Evolutionary conservation across 2,888 invertebrate species (phyloP).

Genomic region (Harmothoe impar): DNA sequence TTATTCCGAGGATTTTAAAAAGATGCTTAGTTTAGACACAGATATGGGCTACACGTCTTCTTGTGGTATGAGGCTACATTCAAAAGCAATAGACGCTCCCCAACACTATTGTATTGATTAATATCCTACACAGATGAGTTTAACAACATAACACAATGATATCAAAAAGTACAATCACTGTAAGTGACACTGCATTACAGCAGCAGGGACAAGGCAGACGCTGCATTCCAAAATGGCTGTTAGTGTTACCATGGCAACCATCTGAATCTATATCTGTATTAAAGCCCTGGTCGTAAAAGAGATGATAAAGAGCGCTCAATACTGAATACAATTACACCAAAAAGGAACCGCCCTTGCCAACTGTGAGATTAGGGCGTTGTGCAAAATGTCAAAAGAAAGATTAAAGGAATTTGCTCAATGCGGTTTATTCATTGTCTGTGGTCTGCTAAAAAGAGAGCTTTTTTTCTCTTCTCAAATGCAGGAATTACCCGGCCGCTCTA

Average conservation of each 20-base stretch:
- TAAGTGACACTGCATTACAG: neutral
- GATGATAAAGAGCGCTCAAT: neutral
- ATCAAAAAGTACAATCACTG: neutral
- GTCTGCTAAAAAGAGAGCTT: neutral
- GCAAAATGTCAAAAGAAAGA: neutral
- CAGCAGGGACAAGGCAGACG: neutral
- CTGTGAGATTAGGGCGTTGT: neutral
- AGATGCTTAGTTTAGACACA: too few relatives aligned
- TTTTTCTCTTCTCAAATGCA: neutral
- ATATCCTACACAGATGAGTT: too few relatives aligned
- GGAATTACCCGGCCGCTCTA: neutral
- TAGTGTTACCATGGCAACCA: conserved; percentile 8
- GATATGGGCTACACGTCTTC: too few relatives aligned
- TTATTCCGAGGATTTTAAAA: too few relatives aligned
- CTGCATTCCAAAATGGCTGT: neutral
- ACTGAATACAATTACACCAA: neutral
- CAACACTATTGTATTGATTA: too few relatives aligned
- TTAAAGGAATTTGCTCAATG: conserved; percentile 7
- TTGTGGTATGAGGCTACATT: too few relatives aligned
- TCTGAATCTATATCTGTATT: neutral
- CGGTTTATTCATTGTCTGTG: neutral
- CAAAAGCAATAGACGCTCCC: too few relatives aligned
- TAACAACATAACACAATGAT: neutral
- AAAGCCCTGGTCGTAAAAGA: neutral
- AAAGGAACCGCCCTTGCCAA: neutral